These are phyloP conservation scores for Athalia cordata DNA, from an alignment of 2,888 invertebrate genomes.

Conservation along the genomic window DNA sequence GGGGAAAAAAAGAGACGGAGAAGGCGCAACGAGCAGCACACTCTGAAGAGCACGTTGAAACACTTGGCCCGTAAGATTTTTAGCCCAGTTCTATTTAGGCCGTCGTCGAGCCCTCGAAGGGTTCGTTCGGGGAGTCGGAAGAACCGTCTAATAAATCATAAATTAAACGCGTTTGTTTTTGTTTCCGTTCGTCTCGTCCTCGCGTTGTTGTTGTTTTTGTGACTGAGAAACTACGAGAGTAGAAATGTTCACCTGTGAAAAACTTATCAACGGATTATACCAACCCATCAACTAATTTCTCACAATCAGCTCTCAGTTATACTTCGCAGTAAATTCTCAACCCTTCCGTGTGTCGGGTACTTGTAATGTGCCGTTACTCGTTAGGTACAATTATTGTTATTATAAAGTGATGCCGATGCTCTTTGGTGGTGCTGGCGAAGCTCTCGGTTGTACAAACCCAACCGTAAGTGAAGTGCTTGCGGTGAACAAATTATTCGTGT, in stretches of 20 bases:
- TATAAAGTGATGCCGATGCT: slow-evolving; percentile 7
- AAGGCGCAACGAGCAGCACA: slow-evolving; percentile 1
- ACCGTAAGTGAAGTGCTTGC: slow-evolving; percentile 35
- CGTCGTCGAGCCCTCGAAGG: slow-evolving; percentile 43
- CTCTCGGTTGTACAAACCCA: neutral
- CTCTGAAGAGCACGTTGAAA: slow-evolving; percentile 36
- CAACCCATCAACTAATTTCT: neutral
- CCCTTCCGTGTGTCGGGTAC: slow-evolving; percentile 9
- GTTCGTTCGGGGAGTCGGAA: neutral
- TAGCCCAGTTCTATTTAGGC: slow-evolving; percentile 42
- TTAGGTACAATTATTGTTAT: slow-evolving; percentile 10
- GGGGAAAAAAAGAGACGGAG: neutral
- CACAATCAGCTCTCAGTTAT: neutral
- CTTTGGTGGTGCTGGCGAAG: neutral
- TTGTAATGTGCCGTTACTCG: neutral
- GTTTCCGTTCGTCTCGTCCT: neutral
- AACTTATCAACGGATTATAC: too few relatives aligned
- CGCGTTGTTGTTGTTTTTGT: neutral
- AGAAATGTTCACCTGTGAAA: neutral
- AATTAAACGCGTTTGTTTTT: neutral
- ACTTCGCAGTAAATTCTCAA: neutral
- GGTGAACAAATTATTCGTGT: slow-evolving; percentile 28
- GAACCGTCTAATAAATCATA: neutral
- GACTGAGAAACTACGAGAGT: neutral
- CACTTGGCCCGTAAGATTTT: slow-evolving; percentile 34